Conservation (phyloP, 2,113 vertebrate species). For the Labrus mixtus region DNA sequence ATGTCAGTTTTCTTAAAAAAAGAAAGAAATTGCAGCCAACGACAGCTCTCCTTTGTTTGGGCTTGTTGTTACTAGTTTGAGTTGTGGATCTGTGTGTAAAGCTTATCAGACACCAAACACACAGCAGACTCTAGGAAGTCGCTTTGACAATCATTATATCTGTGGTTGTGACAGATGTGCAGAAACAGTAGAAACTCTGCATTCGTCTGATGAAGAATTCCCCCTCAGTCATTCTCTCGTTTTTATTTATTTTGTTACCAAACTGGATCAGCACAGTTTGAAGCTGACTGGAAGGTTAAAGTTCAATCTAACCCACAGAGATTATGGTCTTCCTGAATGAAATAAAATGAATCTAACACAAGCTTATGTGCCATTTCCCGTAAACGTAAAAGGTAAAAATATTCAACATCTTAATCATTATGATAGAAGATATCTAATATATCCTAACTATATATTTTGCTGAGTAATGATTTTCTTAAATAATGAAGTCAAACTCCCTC, state of each 20-base stretch:
- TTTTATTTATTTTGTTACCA: too few relatives aligned
- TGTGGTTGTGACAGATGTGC: neutral
- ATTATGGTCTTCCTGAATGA: neutral
- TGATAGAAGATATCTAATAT: too few relatives aligned
- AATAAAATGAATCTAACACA: neutral
- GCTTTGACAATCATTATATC: neutral
- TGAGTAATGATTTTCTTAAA: too few relatives aligned
- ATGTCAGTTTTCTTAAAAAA: too few relatives aligned
- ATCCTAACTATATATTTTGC: too few relatives aligned
- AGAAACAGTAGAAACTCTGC: neutral
- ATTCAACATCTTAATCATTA: too few relatives aligned
- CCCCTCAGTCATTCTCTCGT: too few relatives aligned
- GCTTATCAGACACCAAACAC: neutral
- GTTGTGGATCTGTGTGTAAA: neutral
- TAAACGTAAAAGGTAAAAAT: too few relatives aligned
- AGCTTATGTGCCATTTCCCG: neutral
- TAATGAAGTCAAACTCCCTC: too few relatives aligned
- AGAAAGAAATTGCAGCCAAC: neutral
- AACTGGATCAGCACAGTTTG: too few relatives aligned
- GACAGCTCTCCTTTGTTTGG: neutral
- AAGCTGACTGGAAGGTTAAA: too few relatives aligned
- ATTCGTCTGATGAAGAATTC: neutral
- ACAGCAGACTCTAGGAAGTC: neutral
- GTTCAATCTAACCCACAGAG: neutral
- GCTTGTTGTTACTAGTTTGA: neutral